phyloP scores from a whole-genome alignment of 2,888 invertebrate species.

The Lepidochrysops patricia region DNA sequence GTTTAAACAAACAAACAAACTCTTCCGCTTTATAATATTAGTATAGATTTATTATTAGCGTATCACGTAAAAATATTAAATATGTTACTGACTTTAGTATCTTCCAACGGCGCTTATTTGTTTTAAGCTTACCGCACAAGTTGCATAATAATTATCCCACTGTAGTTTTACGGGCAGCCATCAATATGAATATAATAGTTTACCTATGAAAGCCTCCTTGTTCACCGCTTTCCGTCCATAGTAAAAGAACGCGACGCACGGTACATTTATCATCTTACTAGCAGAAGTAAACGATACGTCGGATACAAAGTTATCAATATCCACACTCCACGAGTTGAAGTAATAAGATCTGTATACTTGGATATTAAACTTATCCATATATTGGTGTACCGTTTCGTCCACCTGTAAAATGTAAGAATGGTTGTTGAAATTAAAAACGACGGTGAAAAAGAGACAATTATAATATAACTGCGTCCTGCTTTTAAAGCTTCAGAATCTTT shows the following conservation, averaged over 20 bases:
- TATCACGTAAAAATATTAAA: no score
- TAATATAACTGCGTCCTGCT: no score
- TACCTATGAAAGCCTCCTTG: slow-evolving; percentile 55
- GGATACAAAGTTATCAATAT: slow-evolving; percentile 39
- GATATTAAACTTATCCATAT: slow-evolving; percentile 52
- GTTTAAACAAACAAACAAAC: no score
- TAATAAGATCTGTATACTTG: slow-evolving; percentile 67
- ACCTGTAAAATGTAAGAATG: slow-evolving; percentile 62
- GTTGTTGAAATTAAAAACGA: no score
- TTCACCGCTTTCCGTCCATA: slow-evolving; percentile 68
- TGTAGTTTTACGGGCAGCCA: no score
- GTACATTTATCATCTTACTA: slow-evolving; percentile 48
- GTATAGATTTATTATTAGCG: neutral
- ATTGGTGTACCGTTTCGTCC: slow-evolving; percentile 59
- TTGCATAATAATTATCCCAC: no score
- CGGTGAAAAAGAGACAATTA: no score
- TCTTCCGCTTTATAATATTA: no score
- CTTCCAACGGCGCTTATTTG: no score
- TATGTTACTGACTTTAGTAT: no score
- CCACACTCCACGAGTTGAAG: slow-evolving; percentile 68
- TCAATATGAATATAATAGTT: no score
- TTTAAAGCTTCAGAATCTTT: neutral
- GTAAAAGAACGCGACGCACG: slow-evolving; percentile 73
- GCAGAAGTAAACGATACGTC: slow-evolving; percentile 67
- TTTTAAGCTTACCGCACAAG: no score